Evolutionary conservation across 2,888 invertebrate genomes (phyloP).

Genomic region (Phortica magna): DNA sequence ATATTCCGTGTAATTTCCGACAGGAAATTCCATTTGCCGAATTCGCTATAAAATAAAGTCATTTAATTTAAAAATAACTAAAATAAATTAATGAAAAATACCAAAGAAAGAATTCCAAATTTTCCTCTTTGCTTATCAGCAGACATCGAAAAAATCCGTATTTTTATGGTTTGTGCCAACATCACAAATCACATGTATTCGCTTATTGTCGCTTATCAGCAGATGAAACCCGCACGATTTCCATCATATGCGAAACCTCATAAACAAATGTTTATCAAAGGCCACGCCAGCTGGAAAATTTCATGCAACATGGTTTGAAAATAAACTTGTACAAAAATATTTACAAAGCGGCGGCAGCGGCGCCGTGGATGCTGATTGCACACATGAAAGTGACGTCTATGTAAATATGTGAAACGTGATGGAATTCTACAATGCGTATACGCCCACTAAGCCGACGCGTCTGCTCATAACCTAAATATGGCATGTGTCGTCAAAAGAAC

Average conservation of each 20-base stretch:
- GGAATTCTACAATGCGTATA: neutral
- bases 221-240: neutral
- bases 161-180: neutral
- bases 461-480: neutral
- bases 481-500: neutral
- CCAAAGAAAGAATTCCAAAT: neutral
- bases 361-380: neutral
- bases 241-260: neutral
- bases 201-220: constrained; percentile 8
- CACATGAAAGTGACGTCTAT: neutral
- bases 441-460: neutral
- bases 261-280: neutral
- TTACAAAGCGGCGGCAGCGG: neutral
- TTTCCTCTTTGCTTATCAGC: neutral
- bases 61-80: neutral
- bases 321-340: neutral
- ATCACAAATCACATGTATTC: neutral
- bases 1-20: no score
- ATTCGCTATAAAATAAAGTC: no score
- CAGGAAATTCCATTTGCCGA: no score
- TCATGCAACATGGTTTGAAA: neutral
- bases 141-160: neutral
- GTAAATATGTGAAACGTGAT: neutral
- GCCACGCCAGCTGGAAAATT: neutral
- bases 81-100: neutral